Conservation (phyloP, 2,888 invertebrate species). For the Cremastinae sp. region DNA sequence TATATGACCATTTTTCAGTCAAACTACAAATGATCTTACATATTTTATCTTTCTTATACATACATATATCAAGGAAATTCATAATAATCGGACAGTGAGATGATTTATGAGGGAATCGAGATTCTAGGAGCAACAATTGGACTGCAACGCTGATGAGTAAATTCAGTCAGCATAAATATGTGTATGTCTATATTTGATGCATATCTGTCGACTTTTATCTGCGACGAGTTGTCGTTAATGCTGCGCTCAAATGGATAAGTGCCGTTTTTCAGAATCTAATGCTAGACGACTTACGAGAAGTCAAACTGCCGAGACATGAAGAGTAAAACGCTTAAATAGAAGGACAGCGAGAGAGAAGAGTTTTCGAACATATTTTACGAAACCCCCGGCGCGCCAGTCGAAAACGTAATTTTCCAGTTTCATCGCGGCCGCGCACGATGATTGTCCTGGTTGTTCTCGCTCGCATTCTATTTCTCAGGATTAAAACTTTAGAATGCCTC, state of each 20-base stretch:
- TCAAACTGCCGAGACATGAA: no score
- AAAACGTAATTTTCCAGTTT: slow-evolving; percentile 41
- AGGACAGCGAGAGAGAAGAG: no score
- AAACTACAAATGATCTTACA: no score
- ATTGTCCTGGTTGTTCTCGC: slow-evolving; percentile 39
- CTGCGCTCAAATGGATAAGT: slow-evolving; percentile 51
- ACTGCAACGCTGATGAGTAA: slow-evolving; percentile 6
- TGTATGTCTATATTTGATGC: slow-evolving; percentile 32
- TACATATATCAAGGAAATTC: no score
- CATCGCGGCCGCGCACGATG: slow-evolving; percentile 21
- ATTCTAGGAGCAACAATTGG: no score
- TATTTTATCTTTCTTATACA: no score
- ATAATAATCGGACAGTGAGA: no score
- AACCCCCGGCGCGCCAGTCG: background rate
- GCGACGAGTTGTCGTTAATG: slow-evolving; percentile 33
- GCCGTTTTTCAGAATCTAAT: slow-evolving; percentile 46
- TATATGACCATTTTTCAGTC: no score
- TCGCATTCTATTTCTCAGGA: slow-evolving; percentile 28
- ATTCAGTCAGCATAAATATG: slow-evolving; percentile 27
- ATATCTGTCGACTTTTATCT: slow-evolving; percentile 53
- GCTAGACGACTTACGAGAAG: no score
- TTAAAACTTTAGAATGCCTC: slow-evolving; percentile 19
- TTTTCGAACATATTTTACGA: slow-evolving; percentile 29
- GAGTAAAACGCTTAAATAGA: no score
- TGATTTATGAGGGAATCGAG: no score